Evolutionary conservation across 1,140 invertebrate species (phyloP).

Genomic region (Aphelinus certus): DNA sequence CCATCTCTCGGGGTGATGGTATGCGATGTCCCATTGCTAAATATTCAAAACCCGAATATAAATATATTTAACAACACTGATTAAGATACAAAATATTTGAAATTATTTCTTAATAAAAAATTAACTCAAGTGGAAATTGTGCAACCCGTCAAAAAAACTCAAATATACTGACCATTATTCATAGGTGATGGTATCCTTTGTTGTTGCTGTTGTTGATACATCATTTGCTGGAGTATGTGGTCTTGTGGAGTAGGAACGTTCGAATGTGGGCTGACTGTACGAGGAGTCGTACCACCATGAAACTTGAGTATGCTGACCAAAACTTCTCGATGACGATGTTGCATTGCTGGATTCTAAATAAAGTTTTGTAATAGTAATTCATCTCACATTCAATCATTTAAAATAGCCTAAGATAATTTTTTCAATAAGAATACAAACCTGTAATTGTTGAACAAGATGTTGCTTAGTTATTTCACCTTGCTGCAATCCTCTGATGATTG

Average conservation of each 20-base stretch:
- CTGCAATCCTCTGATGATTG: conserved; percentile 77
- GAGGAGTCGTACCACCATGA: conserved; percentile 63
- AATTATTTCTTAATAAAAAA: too few relatives aligned
- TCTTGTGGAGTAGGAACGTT: conserved; percentile 56
- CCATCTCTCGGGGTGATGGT: conserved; percentile 84
- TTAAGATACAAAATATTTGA: too few relatives aligned
- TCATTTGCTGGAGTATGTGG: conserved; percentile 61
- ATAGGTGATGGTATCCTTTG: conserved; percentile 66
- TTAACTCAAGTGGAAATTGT: too few relatives aligned
- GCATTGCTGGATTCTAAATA: conserved; percentile 73
- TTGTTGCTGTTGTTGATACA: conserved; percentile 60
- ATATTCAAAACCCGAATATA: background rate
- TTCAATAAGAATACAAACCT: conserved; percentile 50
- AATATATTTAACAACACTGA: too few relatives aligned
- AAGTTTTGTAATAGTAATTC: conserved; percentile 19
- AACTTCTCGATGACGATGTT: conserved; percentile 77
- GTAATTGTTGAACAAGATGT: conserved; percentile 78
- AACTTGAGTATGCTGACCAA: conserved; percentile 75
- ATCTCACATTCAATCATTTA: conserved; percentile 7
- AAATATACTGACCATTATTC: conserved; percentile 58
- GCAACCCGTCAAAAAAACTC: background rate
- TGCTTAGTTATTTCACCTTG: conserved; percentile 78
- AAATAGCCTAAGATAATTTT: background rate
- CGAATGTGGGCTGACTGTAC: conserved; percentile 67
- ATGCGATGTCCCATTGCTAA: conserved; percentile 75